Base-by-base conservation (phyloP, 2,888 invertebrate species). In the Dicycla oo region DNA sequence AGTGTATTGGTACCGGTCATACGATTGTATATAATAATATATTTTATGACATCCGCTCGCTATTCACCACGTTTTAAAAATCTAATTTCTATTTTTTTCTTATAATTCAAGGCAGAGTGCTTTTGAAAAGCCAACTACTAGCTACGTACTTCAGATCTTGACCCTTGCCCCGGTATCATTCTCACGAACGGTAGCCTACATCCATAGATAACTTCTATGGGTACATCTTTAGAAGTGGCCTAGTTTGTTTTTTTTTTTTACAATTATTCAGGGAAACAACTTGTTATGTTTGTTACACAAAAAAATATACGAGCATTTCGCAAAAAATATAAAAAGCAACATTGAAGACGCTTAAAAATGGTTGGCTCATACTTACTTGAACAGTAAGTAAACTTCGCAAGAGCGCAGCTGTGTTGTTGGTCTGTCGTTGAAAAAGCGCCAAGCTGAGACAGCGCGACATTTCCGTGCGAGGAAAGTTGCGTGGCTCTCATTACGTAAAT, bases 401-500 rank as follows among this genome's bases (percentile, higher is more conserved):
- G 11, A 75, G 11, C 51, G 11, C 65, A 69, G 77, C 62, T 63
- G 51, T 63, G 51, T 67, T 53, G 40, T 68, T 68, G 62, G 53
- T 64, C 43, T 47, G 62, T 10, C 53, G 66, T 73, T 69, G 62
- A 84, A 84, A 83, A 86, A 78, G 72, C 75, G 61, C 69, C 63
- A 64, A 75, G 43, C 71, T 72, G 72, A 73, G 75, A 62, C 65
- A 54, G 49, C 67, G 67, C 83, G 78, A 81, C 82, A 85, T 87
- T 88, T 90, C 88, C 87, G 84, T 84, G 81, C 85, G 89, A 92
- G 91, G 91, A 93, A 93, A 92, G 92, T 93, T 91, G 90, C 87
- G 82, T 82, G 73, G 80, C 72, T 82, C 73, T 81, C 58, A 82
- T 94, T 94, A 93, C 94, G 93, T 94, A 93, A 94, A 94, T 91